These are phyloP conservation scores for Piaya cayana DNA, from an alignment of 2,113 vertebrate genomes.

Conservation along the genomic window DNA sequence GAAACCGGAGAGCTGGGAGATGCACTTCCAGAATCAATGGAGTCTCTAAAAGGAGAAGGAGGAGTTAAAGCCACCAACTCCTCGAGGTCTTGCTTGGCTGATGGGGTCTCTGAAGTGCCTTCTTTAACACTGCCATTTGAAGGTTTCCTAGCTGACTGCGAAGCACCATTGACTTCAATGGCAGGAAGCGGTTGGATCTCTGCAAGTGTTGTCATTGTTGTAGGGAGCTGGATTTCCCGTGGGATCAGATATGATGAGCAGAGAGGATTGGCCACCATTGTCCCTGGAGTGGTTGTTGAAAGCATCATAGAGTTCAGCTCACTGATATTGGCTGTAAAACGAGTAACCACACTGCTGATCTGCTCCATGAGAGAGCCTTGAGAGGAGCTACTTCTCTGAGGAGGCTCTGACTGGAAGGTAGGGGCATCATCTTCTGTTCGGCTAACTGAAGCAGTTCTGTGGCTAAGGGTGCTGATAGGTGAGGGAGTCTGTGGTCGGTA, in stretches of 20 bases:
- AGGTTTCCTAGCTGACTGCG: conserved; percentile 66
- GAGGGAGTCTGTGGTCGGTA: conserved; percentile 88
- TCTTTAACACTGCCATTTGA: conserved; percentile 74
- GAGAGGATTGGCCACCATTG: conserved; percentile 72
- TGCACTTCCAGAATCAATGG: conserved; percentile 87
- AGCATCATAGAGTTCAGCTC: conserved; percentile 99
- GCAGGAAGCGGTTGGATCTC: conserved; percentile 91
- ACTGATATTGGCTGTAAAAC: conserved; percentile 95
- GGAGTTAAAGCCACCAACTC: conserved; percentile 95
- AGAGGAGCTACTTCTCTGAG: conserved; percentile 78
- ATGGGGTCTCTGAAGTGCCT: conserved; percentile 71
- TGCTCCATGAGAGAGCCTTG: conserved; percentile 95
- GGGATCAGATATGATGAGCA: conserved; percentile 88
- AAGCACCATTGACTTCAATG: conserved; percentile 82
- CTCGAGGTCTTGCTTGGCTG: conserved; percentile 85
- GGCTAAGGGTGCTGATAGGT: conserved; percentile 91
- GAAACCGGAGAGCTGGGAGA: conserved; percentile 86
- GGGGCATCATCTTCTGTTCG: conserved; percentile 81
- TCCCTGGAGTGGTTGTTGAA: conserved; percentile 67
- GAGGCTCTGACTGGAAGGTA: conserved; percentile 81
- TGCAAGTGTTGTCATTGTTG: conserved; percentile 91
- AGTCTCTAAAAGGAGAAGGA: conserved; percentile 97
- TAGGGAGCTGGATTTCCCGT: conserved; percentile 87
- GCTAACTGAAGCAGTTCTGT: conserved; percentile 79
- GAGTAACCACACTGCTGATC: conserved; percentile 97